A percentile compares a stretch with the other conserved stretches of the same genome.
Conservation (phyloP, 2,888 invertebrate species). For the Hipparchia semele region DNA sequence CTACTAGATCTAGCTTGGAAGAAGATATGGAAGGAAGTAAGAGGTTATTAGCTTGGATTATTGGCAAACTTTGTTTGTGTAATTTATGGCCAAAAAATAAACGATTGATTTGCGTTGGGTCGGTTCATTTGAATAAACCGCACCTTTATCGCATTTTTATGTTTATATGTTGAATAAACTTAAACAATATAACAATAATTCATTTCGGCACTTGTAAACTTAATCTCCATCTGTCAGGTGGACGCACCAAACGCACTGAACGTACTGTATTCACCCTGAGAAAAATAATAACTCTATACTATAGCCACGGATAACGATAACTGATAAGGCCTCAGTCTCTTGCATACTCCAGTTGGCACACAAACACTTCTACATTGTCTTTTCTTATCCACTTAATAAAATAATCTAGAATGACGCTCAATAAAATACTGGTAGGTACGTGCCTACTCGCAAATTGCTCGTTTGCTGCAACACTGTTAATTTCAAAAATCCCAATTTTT, state of each 20-base stretch:
- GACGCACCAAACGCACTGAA: conserved; percentile 58
- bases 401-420: background rate
- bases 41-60: too few species aligned
- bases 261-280: conserved; percentile 45
- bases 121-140: background rate
- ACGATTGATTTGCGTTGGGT: background rate
- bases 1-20: too few species aligned
- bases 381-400: conserved; percentile 2
- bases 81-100: background rate
- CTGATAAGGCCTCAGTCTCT: conserved; percentile 10
- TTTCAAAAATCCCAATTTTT: too few species aligned
- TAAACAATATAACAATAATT: conserved; percentile 14
- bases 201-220: conserved; percentile 18
- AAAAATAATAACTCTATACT: conserved; percentile 29
- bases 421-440: background rate
- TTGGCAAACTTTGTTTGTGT: too few species aligned
- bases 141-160: conserved; percentile 2
- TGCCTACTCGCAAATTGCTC: background rate
- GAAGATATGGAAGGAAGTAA: too few species aligned
- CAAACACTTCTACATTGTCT: conserved; percentile 20
- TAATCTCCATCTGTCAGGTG: conserved; percentile 49
- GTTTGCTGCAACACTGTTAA: background rate
- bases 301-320: conserved; percentile 18
- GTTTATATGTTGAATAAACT: conserved; percentile 6
- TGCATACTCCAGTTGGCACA: conserved; percentile 15